Conservation (phyloP, 2,797 vertebrate genomes). For the Helarctos malayanus region DNA sequence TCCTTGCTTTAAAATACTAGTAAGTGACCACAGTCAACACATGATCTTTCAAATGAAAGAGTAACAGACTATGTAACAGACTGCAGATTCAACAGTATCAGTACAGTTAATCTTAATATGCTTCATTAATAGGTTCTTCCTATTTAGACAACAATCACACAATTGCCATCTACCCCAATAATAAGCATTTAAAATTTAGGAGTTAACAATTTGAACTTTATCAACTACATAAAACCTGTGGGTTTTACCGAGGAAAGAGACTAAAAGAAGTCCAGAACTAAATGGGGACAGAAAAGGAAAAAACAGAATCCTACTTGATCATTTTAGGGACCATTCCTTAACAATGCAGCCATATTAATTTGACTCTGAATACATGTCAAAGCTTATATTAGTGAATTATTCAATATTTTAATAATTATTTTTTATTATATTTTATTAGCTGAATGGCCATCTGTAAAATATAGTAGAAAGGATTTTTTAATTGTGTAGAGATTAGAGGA, state of each 20-base stretch:
- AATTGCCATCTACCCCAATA: background rate
- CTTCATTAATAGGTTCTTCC: background rate
- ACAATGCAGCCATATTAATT: background rate
- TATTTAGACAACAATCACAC: conserved; percentile 48
- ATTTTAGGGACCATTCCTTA: background rate
- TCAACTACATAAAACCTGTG: background rate
- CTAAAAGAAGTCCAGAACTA: conserved; percentile 40
- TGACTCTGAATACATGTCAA: conserved; percentile 54
- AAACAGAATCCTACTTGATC: background rate
- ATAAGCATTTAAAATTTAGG: background rate
- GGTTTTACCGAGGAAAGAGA: background rate
- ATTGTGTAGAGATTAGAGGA: background rate
- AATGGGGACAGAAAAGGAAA: background rate
- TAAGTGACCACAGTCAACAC: background rate
- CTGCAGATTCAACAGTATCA: background rate
- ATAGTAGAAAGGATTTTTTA: conserved; percentile 39
- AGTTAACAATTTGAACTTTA: conserved; percentile 26
- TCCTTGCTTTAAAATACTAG: background rate
- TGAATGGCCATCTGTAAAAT: background rate
- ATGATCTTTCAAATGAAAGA: background rate
- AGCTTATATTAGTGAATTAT: background rate
- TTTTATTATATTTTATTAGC: conserved; percentile 45
- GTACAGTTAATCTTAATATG: background rate
- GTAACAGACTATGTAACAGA: background rate
- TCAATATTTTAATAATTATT: conserved; percentile 30